Conservation (phyloP, 1,140 invertebrate species). For the Rhysida immarginata region DNA sequence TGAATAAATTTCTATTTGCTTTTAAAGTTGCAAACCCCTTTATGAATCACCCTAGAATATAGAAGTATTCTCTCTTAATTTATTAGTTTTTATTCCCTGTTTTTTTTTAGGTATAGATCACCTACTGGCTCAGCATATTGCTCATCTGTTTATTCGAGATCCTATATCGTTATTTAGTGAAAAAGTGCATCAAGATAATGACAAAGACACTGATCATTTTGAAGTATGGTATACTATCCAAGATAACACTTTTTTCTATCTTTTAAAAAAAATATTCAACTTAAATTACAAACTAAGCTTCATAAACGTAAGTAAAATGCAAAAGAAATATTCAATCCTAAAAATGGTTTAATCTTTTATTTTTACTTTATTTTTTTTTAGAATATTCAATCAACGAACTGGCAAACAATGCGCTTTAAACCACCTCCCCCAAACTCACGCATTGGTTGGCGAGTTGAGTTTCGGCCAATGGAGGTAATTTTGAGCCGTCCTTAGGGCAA, state of each 20-base stretch:
- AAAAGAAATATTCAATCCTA: too few relatives aligned
- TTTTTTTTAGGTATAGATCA: constrained; percentile 56
- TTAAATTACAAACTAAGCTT: too few relatives aligned
- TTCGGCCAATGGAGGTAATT: constrained; percentile 78
- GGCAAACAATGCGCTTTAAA: constrained; percentile 99
- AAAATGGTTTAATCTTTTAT: too few relatives aligned
- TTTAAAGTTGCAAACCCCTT: too few relatives aligned
- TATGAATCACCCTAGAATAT: too few relatives aligned
- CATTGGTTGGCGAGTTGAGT: constrained; percentile 99
- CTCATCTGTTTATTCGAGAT: constrained; percentile 97
- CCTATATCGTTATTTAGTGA: constrained; percentile 91
- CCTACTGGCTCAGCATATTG: constrained; percentile 80
- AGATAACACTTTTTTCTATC: too few relatives aligned
- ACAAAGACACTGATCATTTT: constrained; percentile 93
- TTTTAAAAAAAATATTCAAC: too few relatives aligned
- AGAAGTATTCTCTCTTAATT: too few relatives aligned
- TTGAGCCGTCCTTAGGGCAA: too few relatives aligned
- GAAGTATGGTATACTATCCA: constrained; percentile 50
- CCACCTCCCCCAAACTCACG: constrained; percentile 85
- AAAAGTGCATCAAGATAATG: constrained; percentile 87
- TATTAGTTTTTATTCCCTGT: not conserved
- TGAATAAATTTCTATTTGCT: too few relatives aligned
- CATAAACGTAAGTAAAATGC: too few relatives aligned
- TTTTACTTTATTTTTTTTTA: too few relatives aligned
- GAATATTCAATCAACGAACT: constrained; percentile 99